phyloP scores from a whole-genome alignment of 1,140 invertebrate genomes.

The Papilio xuthus region DNA sequence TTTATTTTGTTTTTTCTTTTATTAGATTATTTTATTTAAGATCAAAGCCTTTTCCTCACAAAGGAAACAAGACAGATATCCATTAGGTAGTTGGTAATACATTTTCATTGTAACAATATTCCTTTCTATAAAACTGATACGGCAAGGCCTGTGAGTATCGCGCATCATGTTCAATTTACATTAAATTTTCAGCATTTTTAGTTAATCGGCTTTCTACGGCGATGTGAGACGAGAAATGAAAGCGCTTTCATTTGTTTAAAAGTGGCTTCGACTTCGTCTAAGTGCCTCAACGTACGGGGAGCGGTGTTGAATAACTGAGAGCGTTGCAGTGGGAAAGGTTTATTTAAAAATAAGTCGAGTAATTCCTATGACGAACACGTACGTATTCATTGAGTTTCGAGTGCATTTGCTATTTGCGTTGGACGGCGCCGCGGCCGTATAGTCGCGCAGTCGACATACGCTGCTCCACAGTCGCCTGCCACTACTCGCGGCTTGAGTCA shows the following conservation, averaged over 20 bases:
- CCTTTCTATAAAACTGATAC: slow-evolving; percentile 36
- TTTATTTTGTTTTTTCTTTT: slow-evolving; percentile 23
- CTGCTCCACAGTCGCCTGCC: slow-evolving; percentile 46
- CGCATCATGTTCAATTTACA: slow-evolving; percentile 58
- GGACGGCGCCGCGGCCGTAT: slow-evolving; percentile 47
- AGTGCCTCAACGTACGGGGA: slow-evolving; percentile 67
- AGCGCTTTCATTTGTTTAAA: slow-evolving; percentile 75
- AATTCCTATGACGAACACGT: slow-evolving; percentile 79
- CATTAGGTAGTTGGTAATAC: slow-evolving; percentile 30
- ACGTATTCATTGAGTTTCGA: slow-evolving; percentile 56
- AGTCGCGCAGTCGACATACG: slow-evolving; percentile 55
- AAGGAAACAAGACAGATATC: slow-evolving; percentile 17
- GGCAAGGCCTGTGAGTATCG: slow-evolving; percentile 20
- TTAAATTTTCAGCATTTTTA: slow-evolving; percentile 73
- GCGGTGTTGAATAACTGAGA: slow-evolving; percentile 68
- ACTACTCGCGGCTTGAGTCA: slow-evolving; percentile 65
- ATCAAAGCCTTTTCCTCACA: slow-evolving; percentile 27
- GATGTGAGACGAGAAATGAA: slow-evolving; percentile 61
- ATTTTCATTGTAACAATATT: slow-evolving; percentile 25
- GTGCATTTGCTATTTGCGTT: slow-evolving; percentile 69
- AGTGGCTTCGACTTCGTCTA: slow-evolving; percentile 68
- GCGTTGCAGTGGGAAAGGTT: slow-evolving; percentile 73
- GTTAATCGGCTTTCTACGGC: slow-evolving; percentile 65
- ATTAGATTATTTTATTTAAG: slow-evolving; percentile 28
- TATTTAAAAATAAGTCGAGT: slow-evolving; percentile 77